Evolutionary conservation across 2,113 vertebrate species (phyloP).

Genomic region (Paedocypris sp.): DNA sequence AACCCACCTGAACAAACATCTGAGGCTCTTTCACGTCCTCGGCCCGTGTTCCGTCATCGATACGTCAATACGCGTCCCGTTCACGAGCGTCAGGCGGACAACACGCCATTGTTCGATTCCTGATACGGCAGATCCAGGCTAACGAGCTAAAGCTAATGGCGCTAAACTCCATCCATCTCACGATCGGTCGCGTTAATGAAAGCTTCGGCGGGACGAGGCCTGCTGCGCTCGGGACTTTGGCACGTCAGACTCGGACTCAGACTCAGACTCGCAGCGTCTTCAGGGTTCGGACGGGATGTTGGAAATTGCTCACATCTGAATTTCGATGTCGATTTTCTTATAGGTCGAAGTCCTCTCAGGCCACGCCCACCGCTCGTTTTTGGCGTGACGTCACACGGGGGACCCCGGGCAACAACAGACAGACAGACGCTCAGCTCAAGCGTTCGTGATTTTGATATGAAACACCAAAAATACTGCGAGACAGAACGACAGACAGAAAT

Average conservation of each 20-base stretch:
- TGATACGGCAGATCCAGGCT: neutral
- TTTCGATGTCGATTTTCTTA: neutral
- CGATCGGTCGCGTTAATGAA: no score
- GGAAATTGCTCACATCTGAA: neutral
- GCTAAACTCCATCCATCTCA: neutral
- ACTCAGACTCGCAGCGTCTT: neutral
- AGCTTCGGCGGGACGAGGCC: neutral
- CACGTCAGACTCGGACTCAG: neutral
- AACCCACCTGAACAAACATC: constrained; percentile 11
- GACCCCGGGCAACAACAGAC: no score
- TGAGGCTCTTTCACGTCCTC: neutral
- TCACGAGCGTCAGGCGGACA: neutral
- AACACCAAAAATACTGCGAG: no score
- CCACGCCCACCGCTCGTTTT: constrained; percentile 2
- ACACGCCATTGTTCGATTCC: neutral
- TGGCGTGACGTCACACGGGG: no score
- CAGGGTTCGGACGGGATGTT: neutral
- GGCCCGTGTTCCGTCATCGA: neutral
- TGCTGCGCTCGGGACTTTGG: neutral
- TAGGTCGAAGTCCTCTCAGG: constrained; percentile 5
- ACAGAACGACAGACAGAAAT: no score
- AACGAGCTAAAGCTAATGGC: constrained; percentile 6
- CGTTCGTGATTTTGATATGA: no score
- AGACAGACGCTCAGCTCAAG: no score
- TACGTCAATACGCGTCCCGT: neutral